Conservation (phyloP, 2,113 vertebrate genomes). For the Phalacrocorax pelagicus region DNA sequence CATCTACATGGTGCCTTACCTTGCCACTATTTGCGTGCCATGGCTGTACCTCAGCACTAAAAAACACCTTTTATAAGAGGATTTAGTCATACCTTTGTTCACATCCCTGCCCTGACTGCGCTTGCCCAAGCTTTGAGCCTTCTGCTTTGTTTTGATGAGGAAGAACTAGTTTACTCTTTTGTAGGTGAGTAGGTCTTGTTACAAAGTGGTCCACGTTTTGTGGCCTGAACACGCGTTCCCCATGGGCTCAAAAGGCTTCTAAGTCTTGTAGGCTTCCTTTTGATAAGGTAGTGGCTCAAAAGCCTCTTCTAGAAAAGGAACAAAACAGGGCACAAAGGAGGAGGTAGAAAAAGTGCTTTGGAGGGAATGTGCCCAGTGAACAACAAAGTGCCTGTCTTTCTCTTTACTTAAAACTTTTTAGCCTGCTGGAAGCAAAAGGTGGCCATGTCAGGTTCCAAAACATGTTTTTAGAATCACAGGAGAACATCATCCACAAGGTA, state of each 20-base stretch:
- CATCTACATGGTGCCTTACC: accelerated
- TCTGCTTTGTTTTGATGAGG: neutral
- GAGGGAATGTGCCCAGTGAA: neutral
- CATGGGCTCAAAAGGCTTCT: neutral
- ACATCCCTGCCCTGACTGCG: neutral
- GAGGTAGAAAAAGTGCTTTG: neutral
- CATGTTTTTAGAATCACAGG: neutral
- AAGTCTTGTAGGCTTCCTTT: neutral
- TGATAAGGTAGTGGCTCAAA: neutral
- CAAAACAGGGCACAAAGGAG: neutral
- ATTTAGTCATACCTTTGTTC: neutral
- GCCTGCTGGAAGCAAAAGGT: neutral
- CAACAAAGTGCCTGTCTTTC: neutral
- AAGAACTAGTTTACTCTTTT: neutral
- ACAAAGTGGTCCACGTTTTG: neutral
- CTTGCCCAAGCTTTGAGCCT: neutral
- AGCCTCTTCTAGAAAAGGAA: neutral
- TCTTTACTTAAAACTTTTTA: neutral
- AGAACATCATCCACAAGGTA: neutral
- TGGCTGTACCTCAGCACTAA: neutral
- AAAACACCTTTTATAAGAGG: neutral
- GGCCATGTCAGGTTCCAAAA: neutral
- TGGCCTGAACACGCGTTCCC: neutral
- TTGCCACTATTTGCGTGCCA: neutral
- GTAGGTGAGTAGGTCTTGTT: neutral